These are phyloP conservation scores for Melanocharis versteri DNA, from an alignment of 2,113 vertebrate genomes.

Conservation along the genomic window DNA sequence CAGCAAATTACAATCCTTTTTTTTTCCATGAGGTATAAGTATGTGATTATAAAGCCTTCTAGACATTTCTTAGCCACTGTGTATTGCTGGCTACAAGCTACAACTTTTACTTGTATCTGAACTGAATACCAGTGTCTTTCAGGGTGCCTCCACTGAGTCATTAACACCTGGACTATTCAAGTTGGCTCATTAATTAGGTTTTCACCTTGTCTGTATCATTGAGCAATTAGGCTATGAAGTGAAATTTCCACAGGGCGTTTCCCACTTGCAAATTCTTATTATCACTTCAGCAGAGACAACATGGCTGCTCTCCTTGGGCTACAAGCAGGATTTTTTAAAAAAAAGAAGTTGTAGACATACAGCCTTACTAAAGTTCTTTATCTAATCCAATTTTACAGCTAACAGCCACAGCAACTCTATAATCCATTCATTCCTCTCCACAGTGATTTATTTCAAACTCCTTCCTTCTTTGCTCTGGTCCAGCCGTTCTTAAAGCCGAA, in stretches of 20 bases:
- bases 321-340: background rate
- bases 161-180: background rate
- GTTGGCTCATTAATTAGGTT: background rate
- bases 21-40: background rate
- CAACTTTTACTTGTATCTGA: background rate
- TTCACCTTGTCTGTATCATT: background rate
- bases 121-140: background rate
- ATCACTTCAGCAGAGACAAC: background rate
- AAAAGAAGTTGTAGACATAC: background rate
- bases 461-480: background rate
- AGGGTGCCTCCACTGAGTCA: background rate
- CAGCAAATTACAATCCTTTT: background rate
- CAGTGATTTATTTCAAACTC: background rate
- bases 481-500: background rate
- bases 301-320: background rate
- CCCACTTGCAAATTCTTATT: background rate
- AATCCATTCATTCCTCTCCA: background rate
- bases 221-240: background rate
- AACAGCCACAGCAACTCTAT: background rate
- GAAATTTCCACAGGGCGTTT: background rate
- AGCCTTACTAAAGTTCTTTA: background rate
- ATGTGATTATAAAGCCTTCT: background rate
- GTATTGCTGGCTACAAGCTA: background rate
- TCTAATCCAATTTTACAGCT: conserved; percentile 45
- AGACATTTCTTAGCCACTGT: background rate